Evolutionary conservation across 2,797 vertebrate species (phyloP).

Genomic region (Scarus forsteni): DNA sequence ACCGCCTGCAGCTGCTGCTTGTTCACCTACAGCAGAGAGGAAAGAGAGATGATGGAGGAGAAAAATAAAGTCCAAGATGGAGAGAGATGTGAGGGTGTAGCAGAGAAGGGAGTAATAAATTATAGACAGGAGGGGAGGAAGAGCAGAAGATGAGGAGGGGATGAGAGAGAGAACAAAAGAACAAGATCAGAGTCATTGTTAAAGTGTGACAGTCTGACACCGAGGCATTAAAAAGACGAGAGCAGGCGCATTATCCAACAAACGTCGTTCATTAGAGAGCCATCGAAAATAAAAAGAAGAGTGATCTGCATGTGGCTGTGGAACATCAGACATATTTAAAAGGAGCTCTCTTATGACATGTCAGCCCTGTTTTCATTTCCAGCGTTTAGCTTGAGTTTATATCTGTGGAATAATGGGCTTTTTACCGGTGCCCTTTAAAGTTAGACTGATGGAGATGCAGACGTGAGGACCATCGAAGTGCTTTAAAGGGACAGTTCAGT

Average conservation of each 20-base stretch:
- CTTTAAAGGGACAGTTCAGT: too few relatives aligned
- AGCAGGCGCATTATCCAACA: constrained; percentile 23
- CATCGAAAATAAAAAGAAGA: constrained; percentile 1
- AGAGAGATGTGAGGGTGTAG: constrained; percentile 3
- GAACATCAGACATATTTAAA: not conserved
- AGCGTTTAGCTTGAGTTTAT: too few relatives aligned
- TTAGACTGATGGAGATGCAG: too few relatives aligned
- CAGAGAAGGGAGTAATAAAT: constrained; percentile 14
- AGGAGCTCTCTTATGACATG: not conserved
- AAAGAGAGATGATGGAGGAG: not conserved
- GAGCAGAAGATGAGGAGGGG: constrained; percentile 26
- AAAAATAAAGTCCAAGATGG: not conserved
- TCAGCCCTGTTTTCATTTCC: too few relatives aligned
- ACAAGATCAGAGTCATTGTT: constrained; percentile 45
- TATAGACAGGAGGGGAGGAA: constrained; percentile 29
- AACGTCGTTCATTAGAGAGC: constrained; percentile 34
- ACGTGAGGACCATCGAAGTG: too few relatives aligned
- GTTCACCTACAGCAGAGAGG: constrained; percentile 87
- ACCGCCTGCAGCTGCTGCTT: constrained; percentile 94
- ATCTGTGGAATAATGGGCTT: too few relatives aligned
- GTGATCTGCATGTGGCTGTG: not conserved
- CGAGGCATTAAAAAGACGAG: constrained; percentile 6
- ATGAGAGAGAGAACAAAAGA: constrained; percentile 33
- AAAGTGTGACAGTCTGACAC: constrained; percentile 19
- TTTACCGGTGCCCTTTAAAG: too few relatives aligned